These are phyloP conservation scores for Pandemis cinnamomeana DNA, from an alignment of 2,888 invertebrate genomes.

Conservation along the genomic window DNA sequence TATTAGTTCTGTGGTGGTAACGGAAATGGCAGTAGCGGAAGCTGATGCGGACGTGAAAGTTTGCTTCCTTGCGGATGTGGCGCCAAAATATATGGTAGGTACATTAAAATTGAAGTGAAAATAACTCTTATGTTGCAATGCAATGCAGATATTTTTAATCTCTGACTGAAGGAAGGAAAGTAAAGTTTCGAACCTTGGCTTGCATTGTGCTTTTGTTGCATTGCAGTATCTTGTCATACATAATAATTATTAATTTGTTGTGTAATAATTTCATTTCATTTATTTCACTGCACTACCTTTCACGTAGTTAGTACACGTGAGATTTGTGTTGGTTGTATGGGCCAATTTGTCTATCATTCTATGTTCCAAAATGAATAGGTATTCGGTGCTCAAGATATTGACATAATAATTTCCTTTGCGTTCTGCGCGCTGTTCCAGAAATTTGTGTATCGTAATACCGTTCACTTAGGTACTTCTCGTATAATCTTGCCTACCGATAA, in stretches of 20 bases:
- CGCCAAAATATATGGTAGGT: conserved; percentile 26
- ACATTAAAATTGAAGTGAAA: conserved; percentile 16
- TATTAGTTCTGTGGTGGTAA: conserved; percentile 10
- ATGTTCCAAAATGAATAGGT: neutral
- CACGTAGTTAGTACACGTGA: no score
- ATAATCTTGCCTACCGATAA: conserved; percentile 16
- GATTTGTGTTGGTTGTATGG: no score
- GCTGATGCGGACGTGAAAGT: conserved; percentile 37
- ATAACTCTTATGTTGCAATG: neutral
- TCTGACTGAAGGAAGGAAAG: neutral
- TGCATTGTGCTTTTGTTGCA: no score
- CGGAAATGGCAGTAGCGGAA: conserved; percentile 38
- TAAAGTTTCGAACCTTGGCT: neutral
- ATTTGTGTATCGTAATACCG: neutral
- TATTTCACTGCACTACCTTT: no score
- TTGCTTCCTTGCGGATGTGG: conserved; percentile 32
- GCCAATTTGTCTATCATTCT: no score
- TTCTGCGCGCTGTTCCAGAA: neutral
- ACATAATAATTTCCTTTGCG: neutral
- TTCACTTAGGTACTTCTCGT: neutral
- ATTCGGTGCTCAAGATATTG: neutral
- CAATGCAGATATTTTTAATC: neutral
- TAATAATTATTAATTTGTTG: no score
- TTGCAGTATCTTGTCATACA: no score
- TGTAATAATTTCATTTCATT: no score